These are phyloP conservation scores for Catagonus wagneri DNA, from an alignment of 2,113 vertebrate genomes.

Conservation along the genomic window DNA sequence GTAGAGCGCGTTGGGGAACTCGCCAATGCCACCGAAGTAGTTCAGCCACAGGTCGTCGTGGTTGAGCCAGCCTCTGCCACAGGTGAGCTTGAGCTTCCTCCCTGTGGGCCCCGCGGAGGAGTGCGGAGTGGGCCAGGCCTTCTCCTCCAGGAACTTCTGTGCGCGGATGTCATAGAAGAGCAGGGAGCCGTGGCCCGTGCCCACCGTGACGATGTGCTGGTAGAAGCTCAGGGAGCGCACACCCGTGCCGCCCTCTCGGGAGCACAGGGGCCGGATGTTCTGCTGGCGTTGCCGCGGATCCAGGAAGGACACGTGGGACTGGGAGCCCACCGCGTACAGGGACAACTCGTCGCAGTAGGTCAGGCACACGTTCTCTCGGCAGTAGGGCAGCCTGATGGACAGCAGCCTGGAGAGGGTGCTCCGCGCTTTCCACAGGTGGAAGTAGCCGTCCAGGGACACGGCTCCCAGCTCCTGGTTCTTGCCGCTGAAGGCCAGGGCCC, in stretches of 20 bases:
- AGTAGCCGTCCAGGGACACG: conserved; percentile 97
- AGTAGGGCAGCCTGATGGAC: conserved; percentile 95
- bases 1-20: conserved; percentile 97
- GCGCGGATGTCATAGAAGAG: conserved; percentile 97
- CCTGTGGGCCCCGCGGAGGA: conserved; percentile 87
- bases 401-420: conserved; percentile 93
- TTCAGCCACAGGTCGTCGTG: conserved; percentile 96
- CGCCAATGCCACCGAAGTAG: conserved; percentile 94
- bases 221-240: conserved; percentile 98
- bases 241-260: conserved; percentile 94
- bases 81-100: conserved; percentile 94
- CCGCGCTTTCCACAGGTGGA: conserved; percentile 97
- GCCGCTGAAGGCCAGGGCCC: conserved; percentile 95
- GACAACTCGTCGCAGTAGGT: conserved; percentile 96
- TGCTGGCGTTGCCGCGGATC: conserved; percentile 93
- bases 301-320: conserved; percentile 97
- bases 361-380: conserved; percentile 97
- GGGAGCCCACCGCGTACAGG: conserved; percentile 96
- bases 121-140: conserved; percentile 74
- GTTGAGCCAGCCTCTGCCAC: conserved; percentile 97
- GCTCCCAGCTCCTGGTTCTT: conserved; percentile 96
- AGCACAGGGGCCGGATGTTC: conserved; percentile 93
- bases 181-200: conserved; percentile 96
- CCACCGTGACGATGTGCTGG: conserved; percentile 96
- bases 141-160: conserved; percentile 95